Base-by-base conservation (phyloP, 2,113 vertebrate genomes). In the Hassar affinis region DNA sequence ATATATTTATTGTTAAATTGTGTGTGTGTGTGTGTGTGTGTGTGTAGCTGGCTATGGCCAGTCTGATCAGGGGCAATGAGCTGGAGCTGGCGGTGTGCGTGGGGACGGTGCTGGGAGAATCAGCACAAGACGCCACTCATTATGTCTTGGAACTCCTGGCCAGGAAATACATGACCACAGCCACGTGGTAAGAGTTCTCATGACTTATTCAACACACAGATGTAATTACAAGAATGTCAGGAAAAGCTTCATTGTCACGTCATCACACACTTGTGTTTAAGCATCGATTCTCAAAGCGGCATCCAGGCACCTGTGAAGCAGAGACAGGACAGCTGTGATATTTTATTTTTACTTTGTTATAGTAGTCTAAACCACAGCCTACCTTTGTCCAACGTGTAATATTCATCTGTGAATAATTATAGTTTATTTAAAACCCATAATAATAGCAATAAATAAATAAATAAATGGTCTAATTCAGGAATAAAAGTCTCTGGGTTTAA, bases 41-140 rank as follows among this genome's bases (percentile, higher is more conserved):
- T 86, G 49, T 85, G 62, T 91, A 99, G 98, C 91, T 96, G 81
- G 97, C 97, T 0, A 96, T 99, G 96, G 94, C 95, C 2, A 95
- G 94, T 90, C 94, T 98, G 91, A 96, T 99, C 89, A 95, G 97
- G 74, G 98, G 98, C 33, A 99, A 99, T 66, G 98, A 99, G 89
- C 92, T 99, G 93, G 98, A 99, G 91, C 49, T 99, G 93, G 97
- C 97, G 2, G 91, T 97, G 59, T 95, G 93, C 57, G 95, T 96
- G 86, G 98, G 98, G 45, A 93, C 94, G 1, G 95, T 96, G 59
- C 92, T 99, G 2, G 96, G 96, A 88, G 96, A 95, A 77, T 85
- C 89, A 49, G 98, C 97, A 51, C 92, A 90, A 61, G 92, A 93
- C 83, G 94, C 95, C 87, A 97, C 97, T 0, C 93, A 96, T 80